These are phyloP conservation scores for Sphaerophoria rueppellii DNA, from an alignment of 2,888 invertebrate genomes.

Conservation along the genomic window DNA sequence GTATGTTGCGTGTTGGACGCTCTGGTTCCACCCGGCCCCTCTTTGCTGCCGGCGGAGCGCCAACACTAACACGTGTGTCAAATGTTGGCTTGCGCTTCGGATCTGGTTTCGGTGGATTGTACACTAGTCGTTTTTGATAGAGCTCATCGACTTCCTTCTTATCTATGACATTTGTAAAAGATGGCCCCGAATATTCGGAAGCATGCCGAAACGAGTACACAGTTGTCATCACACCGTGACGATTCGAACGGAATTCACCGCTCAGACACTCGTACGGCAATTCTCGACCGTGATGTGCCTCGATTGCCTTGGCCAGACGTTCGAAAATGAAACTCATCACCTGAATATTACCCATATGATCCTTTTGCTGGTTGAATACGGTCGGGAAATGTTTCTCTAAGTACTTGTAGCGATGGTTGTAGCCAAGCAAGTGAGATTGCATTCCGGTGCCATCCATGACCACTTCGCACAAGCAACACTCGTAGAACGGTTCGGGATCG, in stretches of 20 bases:
- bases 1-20: too few species aligned
- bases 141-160: constrained; percentile 80
- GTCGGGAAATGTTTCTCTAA: constrained; percentile 85
- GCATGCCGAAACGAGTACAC: constrained; percentile 88
- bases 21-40: constrained; percentile 34
- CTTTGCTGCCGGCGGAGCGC: constrained; percentile 29
- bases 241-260: constrained; percentile 86
- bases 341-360: constrained; percentile 84
- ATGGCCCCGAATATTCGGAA: constrained; percentile 84
- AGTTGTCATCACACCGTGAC: constrained; percentile 85
- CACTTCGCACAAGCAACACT: constrained; percentile 90
- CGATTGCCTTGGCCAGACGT: constrained; percentile 86
- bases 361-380: constrained; percentile 85
- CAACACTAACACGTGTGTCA: constrained; percentile 53
- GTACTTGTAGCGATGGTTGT: constrained; percentile 89
- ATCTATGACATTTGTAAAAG: constrained; percentile 84
- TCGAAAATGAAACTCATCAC: constrained; percentile 83
- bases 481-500: constrained; percentile 87
- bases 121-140: constrained; percentile 74
- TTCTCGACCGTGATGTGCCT: constrained; percentile 88
- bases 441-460: constrained; percentile 90
- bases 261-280: constrained; percentile 87
- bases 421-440: constrained; percentile 90
- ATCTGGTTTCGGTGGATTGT: constrained; percentile 61
- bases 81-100: constrained; percentile 72